Percentiles rank a stretch among this genome's conserved stretches.
phyloP scores from a whole-genome alignment of 1,140 invertebrate species.

The Rhagoletis zephyria region DNA sequence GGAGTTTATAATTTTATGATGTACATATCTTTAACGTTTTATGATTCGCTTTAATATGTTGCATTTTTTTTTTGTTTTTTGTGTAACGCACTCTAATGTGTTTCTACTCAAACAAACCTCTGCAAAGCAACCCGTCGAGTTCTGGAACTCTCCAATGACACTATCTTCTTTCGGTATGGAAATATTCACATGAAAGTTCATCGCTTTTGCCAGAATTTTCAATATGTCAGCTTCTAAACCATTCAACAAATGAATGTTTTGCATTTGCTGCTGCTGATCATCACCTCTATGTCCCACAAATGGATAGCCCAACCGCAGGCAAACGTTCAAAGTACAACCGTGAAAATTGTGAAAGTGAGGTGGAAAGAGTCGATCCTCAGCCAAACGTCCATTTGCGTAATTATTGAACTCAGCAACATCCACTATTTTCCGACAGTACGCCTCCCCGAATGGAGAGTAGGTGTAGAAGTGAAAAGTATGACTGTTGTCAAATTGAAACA shows the following conservation, averaged over 20 bases:
- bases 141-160: not conserved
- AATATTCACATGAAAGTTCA: conserved; percentile 48
- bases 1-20: too few relatives aligned
- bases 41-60: too few relatives aligned
- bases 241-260: not conserved
- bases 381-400: conserved; percentile 43
- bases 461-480: conserved; percentile 48
- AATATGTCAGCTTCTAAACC: conserved; percentile 54
- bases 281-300: conserved; percentile 46
- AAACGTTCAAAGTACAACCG: conserved; percentile 41
- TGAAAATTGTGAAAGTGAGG: conserved; percentile 13
- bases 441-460: not conserved
- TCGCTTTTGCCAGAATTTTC: conserved; percentile 17
- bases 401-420: conserved; percentile 12
- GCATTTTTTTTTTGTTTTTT: too few relatives aligned
- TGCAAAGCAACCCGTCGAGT: conserved; percentile 51
- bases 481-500: not conserved
- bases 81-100: not conserved
- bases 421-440: not conserved
- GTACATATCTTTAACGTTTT: too few relatives aligned
- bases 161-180: conserved; percentile 4
- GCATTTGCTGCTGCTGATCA: conserved; percentile 21
- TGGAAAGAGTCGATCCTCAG: conserved; percentile 37
- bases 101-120: not conserved
- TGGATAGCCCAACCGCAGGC: conserved; percentile 7